A percentile compares a stretch with the other conserved stretches of the same genome.
Evolutionary conservation across 2,113 vertebrate genomes (phyloP).

Genomic region (Nettapus auritus): DNA sequence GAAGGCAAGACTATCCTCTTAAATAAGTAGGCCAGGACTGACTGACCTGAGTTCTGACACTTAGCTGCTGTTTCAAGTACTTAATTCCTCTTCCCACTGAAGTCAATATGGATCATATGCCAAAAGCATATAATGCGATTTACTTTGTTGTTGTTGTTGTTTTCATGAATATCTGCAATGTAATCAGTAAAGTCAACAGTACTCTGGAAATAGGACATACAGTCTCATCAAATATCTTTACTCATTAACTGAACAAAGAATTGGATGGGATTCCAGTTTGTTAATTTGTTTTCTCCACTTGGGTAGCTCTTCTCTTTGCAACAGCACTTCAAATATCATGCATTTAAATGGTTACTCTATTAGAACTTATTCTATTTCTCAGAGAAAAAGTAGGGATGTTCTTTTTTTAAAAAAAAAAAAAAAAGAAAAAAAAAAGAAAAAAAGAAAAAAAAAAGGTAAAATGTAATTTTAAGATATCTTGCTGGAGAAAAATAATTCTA

Average conservation of each 20-base stretch:
- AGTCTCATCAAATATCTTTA: neutral
- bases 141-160: neutral
- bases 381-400: neutral
- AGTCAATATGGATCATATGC: neutral
- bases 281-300: conserved; percentile 46
- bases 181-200: conserved; percentile 15
- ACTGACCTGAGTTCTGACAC: neutral
- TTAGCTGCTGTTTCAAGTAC: neutral
- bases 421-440: too few relatives aligned
- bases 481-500: neutral
- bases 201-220: neutral
- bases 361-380: neutral
- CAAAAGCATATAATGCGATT: neutral
- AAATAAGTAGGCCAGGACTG: neutral
- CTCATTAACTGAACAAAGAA: neutral
- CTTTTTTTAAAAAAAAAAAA: neutral
- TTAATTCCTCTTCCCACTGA: neutral
- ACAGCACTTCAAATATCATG: neutral
- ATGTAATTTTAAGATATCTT: neutral
- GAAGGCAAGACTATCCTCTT: neutral
- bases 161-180: neutral
- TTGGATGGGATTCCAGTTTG: conserved; percentile 20
- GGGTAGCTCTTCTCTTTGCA: neutral
- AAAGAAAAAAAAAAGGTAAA: neutral
- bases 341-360: neutral